phyloP scores from a whole-genome alignment of 2,888 invertebrate species.

The Pharmacophagus antenor region DNA sequence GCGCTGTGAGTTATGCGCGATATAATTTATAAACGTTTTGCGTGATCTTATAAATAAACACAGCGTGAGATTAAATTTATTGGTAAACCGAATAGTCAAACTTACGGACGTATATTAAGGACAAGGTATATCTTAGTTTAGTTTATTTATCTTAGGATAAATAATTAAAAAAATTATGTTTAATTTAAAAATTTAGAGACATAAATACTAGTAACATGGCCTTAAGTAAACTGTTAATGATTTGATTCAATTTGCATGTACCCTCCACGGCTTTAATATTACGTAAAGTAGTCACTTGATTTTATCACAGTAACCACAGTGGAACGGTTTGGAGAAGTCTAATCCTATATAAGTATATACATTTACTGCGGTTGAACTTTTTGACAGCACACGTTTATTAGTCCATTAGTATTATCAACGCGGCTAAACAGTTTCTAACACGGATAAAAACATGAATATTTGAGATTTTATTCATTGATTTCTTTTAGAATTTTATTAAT shows the following conservation, averaged over 20 bases:
- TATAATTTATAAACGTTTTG: constrained; percentile 1
- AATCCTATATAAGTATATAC: background rate
- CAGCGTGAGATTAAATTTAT: background rate
- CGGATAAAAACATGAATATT: background rate
- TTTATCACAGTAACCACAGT: background rate
- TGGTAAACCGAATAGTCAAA: constrained; percentile 12
- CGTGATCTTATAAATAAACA: constrained; percentile 1
- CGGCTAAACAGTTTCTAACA: background rate
- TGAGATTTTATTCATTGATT: background rate
- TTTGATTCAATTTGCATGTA: background rate
- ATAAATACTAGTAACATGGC: too few relatives aligned
- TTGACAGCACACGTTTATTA: too few relatives aligned
- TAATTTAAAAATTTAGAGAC: too few relatives aligned
- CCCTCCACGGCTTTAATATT: background rate
- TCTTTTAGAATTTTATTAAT: too few relatives aligned
- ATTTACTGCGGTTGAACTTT: background rate
- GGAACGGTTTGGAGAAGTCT: background rate
- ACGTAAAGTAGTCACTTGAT: background rate
- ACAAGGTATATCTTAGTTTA: background rate
- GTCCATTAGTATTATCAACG: too few relatives aligned
- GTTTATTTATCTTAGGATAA: too few relatives aligned
- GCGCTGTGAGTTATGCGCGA: background rate
- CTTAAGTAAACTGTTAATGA: too few relatives aligned
- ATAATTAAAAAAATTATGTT: too few relatives aligned
- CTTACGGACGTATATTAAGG: background rate